Evolutionary conservation across 1,140 invertebrate genomes (phyloP), one percentile per base, ranked within the genome.

Genomic region (Thalassaphorura encarpata): DNA sequence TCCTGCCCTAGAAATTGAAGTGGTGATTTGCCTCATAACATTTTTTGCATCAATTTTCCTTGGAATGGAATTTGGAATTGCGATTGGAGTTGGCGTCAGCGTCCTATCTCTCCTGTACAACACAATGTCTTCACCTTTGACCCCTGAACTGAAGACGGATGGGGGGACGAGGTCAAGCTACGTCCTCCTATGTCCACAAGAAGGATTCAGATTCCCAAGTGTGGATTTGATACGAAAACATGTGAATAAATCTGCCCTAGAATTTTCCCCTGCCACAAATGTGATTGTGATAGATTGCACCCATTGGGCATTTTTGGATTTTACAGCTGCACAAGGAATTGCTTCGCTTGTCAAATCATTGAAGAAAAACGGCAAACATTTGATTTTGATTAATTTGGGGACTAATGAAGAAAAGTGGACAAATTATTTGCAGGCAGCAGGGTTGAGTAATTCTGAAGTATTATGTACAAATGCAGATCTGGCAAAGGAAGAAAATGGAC

Each of bases 41-140:
- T 93, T 95, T 67, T 68, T 89, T 0, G 70, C 85, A 15, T 91
- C 89, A 57, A 74, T 95, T 2, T 70, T 80, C 0, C 78, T 89
- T 29, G 88, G 89, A 2, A 85, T 94, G 0, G 89, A 96, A 72
- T 83, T 87, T 63, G 92, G 91, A 15, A 88, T 97, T 54, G 71
- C 93, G 1, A 77, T 89, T 52, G 93, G 92, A 4, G 86, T 92
- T 3, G 79, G 78, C 1, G 76, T 89, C 6, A 90, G 92, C 69
- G 75, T 95, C 1, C 70, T 87, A 5, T 81, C 93, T 58, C 69
- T 96, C 1, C 73, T 96, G 0, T 90, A 58, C 23, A 53, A 36
- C 16, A 21, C 26, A n/a, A 23, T 59, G 2, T 29, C 16, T 15
- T 27, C 57, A n/a, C 5, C 39, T 29, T 5, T 59, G 3, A 31